Conservation (phyloP, 2,797 vertebrate genomes). For the Neosilurus hyrtlii region DNA sequence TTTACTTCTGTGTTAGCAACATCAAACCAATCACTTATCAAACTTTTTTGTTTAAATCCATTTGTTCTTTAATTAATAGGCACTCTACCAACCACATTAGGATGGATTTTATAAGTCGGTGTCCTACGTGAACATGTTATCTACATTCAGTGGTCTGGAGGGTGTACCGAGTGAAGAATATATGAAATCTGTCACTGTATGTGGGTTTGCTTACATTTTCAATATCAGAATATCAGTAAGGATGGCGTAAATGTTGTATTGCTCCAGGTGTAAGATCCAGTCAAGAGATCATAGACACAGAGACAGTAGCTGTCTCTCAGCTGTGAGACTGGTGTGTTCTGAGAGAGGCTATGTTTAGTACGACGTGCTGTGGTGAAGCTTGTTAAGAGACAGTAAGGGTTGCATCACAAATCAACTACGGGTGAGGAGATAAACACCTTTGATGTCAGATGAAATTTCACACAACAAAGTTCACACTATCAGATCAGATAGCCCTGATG, state of each 20-base stretch:
- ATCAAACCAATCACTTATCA: too few relatives aligned
- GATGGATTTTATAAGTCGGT: too few relatives aligned
- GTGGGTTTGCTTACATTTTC: neutral
- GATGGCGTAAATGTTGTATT: neutral
- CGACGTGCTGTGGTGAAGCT: conserved; percentile 35
- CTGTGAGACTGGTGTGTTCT: neutral
- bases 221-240: neutral
- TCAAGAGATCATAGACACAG: neutral
- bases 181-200: neutral
- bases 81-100: too few relatives aligned
- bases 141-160: neutral
- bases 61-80: too few relatives aligned
- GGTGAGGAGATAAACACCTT: conserved; percentile 62
- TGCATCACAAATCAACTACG: conserved; percentile 40
- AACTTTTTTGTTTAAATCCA: too few relatives aligned
- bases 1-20: too few relatives aligned
- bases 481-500: conserved; percentile 67
- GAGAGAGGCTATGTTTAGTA: conserved; percentile 41
- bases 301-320: conserved; percentile 3
- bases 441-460: conserved; percentile 78
- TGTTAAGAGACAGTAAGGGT: conserved; percentile 44
- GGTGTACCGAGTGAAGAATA: neutral
- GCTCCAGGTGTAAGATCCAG: conserved; percentile 5
- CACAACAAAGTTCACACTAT: conserved; percentile 72
- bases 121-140: too few relatives aligned